Conservation (phyloP, 92 coral and sea anemone genomes). For the Virgularia gustaviana region DNA sequence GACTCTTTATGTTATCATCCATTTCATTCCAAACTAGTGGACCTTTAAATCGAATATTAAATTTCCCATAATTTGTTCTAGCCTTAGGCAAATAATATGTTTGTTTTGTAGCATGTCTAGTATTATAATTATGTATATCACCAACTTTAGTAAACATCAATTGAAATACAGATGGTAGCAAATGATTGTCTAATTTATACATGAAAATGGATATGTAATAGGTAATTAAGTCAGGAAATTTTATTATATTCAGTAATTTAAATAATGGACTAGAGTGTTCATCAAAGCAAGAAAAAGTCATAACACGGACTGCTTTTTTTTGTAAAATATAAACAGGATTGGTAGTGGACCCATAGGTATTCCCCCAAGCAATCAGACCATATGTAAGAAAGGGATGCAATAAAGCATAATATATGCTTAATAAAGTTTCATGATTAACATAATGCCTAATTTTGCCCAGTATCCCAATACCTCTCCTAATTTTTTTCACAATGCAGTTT, state of each 20-base stretch:
- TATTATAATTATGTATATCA: slow-evolving; percentile 32
- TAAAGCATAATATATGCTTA: slow-evolving; percentile 32
- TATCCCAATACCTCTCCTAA: neutral
- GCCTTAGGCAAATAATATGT: slow-evolving; percentile 36
- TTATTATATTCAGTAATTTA: slow-evolving; percentile 14
- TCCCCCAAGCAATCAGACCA: slow-evolving; percentile 25
- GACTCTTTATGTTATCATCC: slow-evolving; percentile 23
- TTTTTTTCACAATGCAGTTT: neutral
- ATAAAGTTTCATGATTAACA: slow-evolving; percentile 8
- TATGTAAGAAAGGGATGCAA: slow-evolving; percentile 29
- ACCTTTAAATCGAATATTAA: slow-evolving; percentile 37
- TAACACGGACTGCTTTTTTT: slow-evolving; percentile 16
- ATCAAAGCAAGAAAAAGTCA: slow-evolving; percentile 27
- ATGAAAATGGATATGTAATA: slow-evolving; percentile 6
- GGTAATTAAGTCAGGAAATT: slow-evolving; percentile 14
- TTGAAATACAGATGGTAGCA: slow-evolving; percentile 20
- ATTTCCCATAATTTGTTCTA: slow-evolving; percentile 33
- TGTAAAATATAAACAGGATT: slow-evolving; percentile 20
- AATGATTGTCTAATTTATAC: slow-evolving; percentile 26
- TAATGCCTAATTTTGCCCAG: slow-evolving; percentile 8
- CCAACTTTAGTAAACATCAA: slow-evolving; percentile 16
- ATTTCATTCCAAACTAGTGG: slow-evolving; percentile 27
- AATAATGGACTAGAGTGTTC: slow-evolving; percentile 34
- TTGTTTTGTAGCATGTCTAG: slow-evolving; percentile 19
- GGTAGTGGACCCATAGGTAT: slow-evolving; percentile 27